Evolutionary conservation across 2,113 vertebrate genomes (phyloP).

Genomic region (Sterrhoptilus dennistouni): DNA sequence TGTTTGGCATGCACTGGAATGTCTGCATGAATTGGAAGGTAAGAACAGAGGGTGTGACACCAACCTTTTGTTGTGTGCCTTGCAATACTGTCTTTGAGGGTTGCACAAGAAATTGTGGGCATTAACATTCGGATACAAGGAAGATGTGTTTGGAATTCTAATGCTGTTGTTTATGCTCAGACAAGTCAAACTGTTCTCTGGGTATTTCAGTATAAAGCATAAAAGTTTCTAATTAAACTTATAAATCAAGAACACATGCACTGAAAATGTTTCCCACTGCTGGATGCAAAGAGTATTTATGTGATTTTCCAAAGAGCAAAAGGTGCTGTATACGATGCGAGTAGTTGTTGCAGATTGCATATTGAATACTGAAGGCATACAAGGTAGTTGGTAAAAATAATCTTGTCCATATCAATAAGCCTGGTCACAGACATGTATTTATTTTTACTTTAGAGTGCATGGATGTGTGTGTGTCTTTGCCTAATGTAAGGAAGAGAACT

Average conservation of each 20-base stretch:
- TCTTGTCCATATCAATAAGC: neutral
- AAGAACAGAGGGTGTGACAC: neutral
- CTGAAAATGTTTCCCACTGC: neutral
- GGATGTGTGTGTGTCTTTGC: neutral
- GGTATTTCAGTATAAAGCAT: conserved; percentile 1
- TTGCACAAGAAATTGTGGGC: neutral
- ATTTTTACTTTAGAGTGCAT: neutral
- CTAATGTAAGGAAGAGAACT: neutral
- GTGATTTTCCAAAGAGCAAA: neutral
- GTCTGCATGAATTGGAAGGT: neutral
- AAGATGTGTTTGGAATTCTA: conserved; percentile 2
- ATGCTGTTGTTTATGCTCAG: conserved; percentile 4
- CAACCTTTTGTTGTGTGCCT: neutral
- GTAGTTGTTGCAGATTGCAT: neutral
- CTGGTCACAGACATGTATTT: neutral
- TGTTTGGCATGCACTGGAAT: neutral
- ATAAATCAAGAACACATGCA: neutral
- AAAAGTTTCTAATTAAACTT: conserved; percentile 40
- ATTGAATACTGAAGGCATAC: neutral
- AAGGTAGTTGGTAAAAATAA: neutral
- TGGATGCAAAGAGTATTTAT: neutral
- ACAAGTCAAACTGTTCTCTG: neutral
- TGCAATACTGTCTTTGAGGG: neutral
- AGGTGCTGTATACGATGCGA: neutral
- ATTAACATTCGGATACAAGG: neutral